Base-by-base conservation (phyloP, 1,140 invertebrate genomes). In the Bombus turneri region DNA sequence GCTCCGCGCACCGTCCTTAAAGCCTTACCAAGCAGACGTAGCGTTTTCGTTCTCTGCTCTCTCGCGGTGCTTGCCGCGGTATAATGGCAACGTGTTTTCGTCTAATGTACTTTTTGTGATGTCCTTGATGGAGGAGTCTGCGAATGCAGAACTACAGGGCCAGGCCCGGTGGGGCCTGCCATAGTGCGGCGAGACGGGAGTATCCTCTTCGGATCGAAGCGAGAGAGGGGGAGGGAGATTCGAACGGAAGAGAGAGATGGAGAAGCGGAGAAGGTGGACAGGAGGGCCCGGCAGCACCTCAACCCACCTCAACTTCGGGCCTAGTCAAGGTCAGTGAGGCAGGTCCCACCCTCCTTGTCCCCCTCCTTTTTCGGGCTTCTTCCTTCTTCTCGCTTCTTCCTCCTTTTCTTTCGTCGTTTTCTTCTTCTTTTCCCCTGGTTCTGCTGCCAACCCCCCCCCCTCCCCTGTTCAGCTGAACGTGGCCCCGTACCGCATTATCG, bases 31-130 rank as follows among this genome's bases (percentile, higher is more conserved):
- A 28, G 79, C 90, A 91, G 90, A 91, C 90, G 64, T 91, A 89
- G 90, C 87, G 89, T 91, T 91, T 91, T 87, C 88, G 83, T 79
- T 91, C 90, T 91, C 90, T 86, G 72, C 80, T 82, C 87, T 88
- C 86, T 87, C 89, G 91, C 88, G 87, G 91, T 87, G 84, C 87
- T 62, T 87, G 85, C 83, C 85, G 90, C 90, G 89, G 93, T 92
- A 92, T 94, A 94, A 93, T 94, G 93, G 94, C 94, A 95, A 94
- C 94, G 94, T 95, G 94, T 95, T 95, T 95, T 95, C 93, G 94
- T 95, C 94, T 95, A 95, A 95, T 95, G 94, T 95, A 95, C 93
- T 95, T 95, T 95, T 95, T 95, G 92, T 95, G 92, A 94, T 95
- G 94, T 95, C 94, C 94, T 95, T 95, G 94, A 95, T 95, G 94